A percentile compares a stretch with the other conserved stretches of the same genome.
Conservation (phyloP, 2,797 vertebrate species). For the Lates japonicus region DNA sequence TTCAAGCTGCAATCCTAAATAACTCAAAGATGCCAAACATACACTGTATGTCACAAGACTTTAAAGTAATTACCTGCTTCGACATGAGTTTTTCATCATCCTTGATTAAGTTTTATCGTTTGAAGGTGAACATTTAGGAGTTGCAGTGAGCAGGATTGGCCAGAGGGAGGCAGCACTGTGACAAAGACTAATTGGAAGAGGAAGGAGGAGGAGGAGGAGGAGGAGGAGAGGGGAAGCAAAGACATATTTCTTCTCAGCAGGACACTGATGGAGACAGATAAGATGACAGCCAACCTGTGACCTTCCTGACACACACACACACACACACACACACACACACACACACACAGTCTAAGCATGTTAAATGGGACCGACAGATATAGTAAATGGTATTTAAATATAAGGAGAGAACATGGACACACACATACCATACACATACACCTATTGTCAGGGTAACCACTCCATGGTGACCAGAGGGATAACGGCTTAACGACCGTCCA, state of each 20-base stretch:
- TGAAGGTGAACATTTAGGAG: background rate
- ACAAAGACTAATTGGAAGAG: background rate
- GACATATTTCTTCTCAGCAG: slow-evolving; percentile 17
- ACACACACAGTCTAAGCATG: slow-evolving; percentile 5
- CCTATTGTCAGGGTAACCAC: slow-evolving; percentile 51
- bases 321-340: slow-evolving; percentile 18
- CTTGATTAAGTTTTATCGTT: background rate
- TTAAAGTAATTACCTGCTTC: background rate
- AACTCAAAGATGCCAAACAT: no score
- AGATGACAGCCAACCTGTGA: slow-evolving; percentile 30
- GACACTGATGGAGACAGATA: slow-evolving; percentile 29
- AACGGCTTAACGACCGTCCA: slow-evolving; percentile 49
- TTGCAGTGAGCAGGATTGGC: slow-evolving; percentile 22
- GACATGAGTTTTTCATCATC: no score
- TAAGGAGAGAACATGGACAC: background rate
- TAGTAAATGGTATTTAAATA: background rate
- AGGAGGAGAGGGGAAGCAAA: no score
- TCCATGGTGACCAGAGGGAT: slow-evolving; percentile 42
- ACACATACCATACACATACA: slow-evolving; percentile 29
- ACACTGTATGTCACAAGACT: no score
- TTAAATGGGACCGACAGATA: background rate
- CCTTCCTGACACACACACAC: slow-evolving; percentile 35
- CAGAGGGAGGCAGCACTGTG: slow-evolving; percentile 56
- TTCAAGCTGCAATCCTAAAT: no score
- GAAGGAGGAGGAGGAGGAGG: background rate